phyloP scores from a whole-genome alignment of 1,140 invertebrate genomes.

The Drosophila murphyi region DNA sequence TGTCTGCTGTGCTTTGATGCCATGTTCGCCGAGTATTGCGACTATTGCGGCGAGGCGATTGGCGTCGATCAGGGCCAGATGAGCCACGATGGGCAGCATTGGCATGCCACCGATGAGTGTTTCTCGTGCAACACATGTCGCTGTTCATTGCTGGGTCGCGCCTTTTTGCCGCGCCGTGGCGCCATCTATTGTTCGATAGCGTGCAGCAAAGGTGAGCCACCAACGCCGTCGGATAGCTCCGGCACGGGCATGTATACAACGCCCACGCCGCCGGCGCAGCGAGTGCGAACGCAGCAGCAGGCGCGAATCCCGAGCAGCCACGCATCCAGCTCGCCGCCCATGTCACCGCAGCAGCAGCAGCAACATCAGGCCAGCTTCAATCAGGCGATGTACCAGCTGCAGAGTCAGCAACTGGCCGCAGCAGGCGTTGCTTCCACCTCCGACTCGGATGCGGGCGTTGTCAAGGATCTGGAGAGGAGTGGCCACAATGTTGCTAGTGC shows the following conservation, averaged over 20 bases:
- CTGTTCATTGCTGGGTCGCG: conserved; percentile 95
- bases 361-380: conserved; percentile 81
- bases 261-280: conserved; percentile 85
- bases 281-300: conserved; percentile 81
- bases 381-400: conserved; percentile 83
- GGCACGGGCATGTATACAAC: conserved; percentile 86
- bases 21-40: conserved; percentile 98
- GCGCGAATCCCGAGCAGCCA: conserved; percentile 78
- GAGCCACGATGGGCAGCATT: conserved; percentile 98
- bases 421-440: conserved; percentile 61
- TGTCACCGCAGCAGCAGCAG: conserved; percentile 82
- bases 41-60: conserved; percentile 97
- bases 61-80: conserved; percentile 98
- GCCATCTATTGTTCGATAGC: conserved; percentile 98
- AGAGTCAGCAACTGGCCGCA: conserved; percentile 78
- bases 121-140: conserved; percentile 98
- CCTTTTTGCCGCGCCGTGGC: conserved; percentile 96
- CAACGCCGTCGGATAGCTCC: conserved; percentile 91
- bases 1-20: conserved; percentile 97
- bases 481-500: conserved; percentile 21
- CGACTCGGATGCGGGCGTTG: conserved; percentile 76
- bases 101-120: conserved; percentile 98
- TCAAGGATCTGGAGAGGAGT: conserved; percentile 72
- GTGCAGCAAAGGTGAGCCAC: conserved; percentile 94
- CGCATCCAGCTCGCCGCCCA: conserved; percentile 81